Base-by-base conservation (phyloP, 37 sponge, comb jelly and placozoan genomes). In the Tethya wilhelma region DNA sequence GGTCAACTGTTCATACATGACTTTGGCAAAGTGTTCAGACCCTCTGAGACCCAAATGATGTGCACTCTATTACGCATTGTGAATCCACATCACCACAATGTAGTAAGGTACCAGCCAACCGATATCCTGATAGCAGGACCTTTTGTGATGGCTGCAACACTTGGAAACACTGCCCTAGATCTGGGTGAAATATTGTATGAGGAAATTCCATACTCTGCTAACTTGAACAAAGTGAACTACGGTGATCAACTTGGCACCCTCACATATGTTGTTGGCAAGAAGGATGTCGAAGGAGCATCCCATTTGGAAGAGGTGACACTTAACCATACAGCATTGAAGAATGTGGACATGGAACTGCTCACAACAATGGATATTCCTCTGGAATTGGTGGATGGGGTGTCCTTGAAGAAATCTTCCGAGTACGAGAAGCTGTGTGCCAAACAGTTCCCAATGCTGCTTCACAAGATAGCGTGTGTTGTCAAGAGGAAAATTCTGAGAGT, bases 31-130 rank as follows among this genome's bases (percentile, higher is more conserved):
- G 56, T 75, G 20, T 8, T 38, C 32, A 69, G 68, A 25, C n/a
- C 42, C 57, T 39, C 71, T 36, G 78, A 84, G 31, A 64, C 37
- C 20, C 45, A 69, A 40, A 56, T 56, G 77, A 49, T 84, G 19
- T 63, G 68, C 12, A 30, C 58, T 62, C 67, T 84, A n/a, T 23
- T 84, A 4, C 38, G 33, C 26, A 66, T 84, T 19, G 43, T 44
- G 4, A 84, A 84, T 44, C 85, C 85, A 33, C 85, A 84, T 56
- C 85, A 84, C 44, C 85, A 84, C 57, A 77, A 77, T 38, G 56
- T 8, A 25, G 77, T 64, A 11, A 56, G 85, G 30, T 84, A 77
- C 42, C 53, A 19, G 29, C 45, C 23, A 38, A 77, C 77, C 0
- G 85, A 84, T 53, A 63, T 84, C 33, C 77, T 84, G 2, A 58